A percentile compares a stretch with the other conserved stretches of the same genome.
phyloP scores from a whole-genome alignment of 2,888 invertebrate species.

The Glaucopsyche alexis region DNA sequence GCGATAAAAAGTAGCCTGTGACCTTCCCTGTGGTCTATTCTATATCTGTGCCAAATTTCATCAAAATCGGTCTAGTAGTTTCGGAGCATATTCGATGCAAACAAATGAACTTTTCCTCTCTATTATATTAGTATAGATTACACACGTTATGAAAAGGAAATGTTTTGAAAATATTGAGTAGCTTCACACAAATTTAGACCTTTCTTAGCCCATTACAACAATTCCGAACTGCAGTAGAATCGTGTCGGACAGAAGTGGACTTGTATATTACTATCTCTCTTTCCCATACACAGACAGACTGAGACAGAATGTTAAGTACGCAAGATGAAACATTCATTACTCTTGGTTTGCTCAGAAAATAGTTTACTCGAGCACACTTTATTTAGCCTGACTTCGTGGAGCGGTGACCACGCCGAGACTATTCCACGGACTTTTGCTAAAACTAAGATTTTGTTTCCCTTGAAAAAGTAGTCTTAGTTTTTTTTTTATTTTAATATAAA shows the following conservation, averaged over 20 bases:
- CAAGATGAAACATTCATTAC: slow-evolving; percentile 33
- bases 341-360: slow-evolving; percentile 32
- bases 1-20: no score
- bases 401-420: background rate
- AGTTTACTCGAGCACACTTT: slow-evolving; percentile 30
- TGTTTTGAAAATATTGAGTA: slow-evolving; percentile 12
- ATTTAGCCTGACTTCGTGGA: slow-evolving; percentile 22
- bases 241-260: background rate
- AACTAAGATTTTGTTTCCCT: no score
- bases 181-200: slow-evolving; percentile 1
- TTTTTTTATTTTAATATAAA: no score
- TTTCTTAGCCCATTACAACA: slow-evolving; percentile 18
- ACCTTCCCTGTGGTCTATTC: no score
- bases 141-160: background rate
- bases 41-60: no score
- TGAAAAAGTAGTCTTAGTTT: no score
- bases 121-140: no score
- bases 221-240: slow-evolving; percentile 18
- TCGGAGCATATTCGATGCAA: no score
- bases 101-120: no score
- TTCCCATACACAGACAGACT: background rate
- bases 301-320: slow-evolving; percentile 8
- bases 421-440: background rate
- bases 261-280: background rate
- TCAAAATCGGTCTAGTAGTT: no score